A percentile compares a stretch with the other conserved stretches of the same genome.
These are phyloP conservation scores for Dicrurus megarhynchus DNA, from an alignment of 2,113 vertebrate genomes.

Conservation along the genomic window DNA sequence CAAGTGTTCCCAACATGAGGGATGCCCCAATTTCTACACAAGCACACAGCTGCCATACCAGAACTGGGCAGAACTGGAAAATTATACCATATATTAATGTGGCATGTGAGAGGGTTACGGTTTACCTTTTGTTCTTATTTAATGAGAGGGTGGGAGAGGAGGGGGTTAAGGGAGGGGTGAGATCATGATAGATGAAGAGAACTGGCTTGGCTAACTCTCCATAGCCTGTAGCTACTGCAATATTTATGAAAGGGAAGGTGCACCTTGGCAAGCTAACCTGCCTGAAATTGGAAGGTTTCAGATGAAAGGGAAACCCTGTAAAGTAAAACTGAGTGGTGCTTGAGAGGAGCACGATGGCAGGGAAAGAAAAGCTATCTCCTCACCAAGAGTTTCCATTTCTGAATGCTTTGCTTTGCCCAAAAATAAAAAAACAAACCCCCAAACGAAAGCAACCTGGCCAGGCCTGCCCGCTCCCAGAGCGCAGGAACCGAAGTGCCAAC, in stretches of 20 bases:
- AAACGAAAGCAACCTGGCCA: background rate
- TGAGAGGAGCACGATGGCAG: background rate
- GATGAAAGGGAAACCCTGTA: constrained; percentile 55
- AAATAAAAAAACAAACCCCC: background rate
- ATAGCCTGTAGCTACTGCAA: constrained; percentile 59
- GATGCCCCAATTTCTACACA: constrained; percentile 9
- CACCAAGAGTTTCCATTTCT: background rate
- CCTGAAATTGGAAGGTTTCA: constrained; percentile 65
- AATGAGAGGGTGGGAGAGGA: constrained; percentile 53
- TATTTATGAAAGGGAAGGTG: constrained; percentile 71
- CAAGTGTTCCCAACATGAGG: background rate
- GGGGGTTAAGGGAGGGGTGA: constrained; percentile 54
- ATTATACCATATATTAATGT: constrained; percentile 38
- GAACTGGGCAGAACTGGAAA: constrained; percentile 49
- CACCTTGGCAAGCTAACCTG: constrained; percentile 65
- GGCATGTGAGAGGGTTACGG: constrained; percentile 27
- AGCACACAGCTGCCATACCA: background rate
- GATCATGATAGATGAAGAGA: constrained; percentile 66
- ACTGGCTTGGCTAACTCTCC: constrained; percentile 68
- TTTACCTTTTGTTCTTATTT: constrained; percentile 71
- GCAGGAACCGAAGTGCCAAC: background rate
- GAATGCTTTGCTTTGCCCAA: background rate
- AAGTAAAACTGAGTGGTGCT: background rate
- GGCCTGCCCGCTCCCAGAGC: background rate
- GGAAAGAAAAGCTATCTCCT: background rate